Percentiles rank a stretch among this genome's conserved stretches.
phyloP scores from a whole-genome alignment of 2,888 invertebrate genomes.

The Dasysyrphus tricinctus region DNA sequence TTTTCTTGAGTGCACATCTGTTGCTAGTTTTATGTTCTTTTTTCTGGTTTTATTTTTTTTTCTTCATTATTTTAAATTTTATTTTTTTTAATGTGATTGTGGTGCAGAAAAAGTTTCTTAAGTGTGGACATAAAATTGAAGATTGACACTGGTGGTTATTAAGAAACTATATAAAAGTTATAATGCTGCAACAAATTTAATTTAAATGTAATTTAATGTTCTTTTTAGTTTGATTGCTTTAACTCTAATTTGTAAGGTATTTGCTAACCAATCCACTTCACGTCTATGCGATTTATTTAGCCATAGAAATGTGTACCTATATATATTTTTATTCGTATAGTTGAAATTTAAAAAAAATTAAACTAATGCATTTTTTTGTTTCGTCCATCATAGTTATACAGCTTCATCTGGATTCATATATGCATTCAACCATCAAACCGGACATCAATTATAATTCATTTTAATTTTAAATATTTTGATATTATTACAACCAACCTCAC shows the following conservation, averaged over 20 bases:
- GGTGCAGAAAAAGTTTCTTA: slow-evolving; percentile 31
- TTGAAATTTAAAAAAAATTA: too few relatives aligned
- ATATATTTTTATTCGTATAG: too few relatives aligned
- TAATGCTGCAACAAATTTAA: slow-evolving; percentile 23
- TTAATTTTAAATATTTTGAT: neutral
- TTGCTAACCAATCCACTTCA: neutral
- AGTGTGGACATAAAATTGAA: slow-evolving; percentile 53
- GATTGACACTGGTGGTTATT: slow-evolving; percentile 17
- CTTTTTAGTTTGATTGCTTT: neutral
- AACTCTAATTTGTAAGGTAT: neutral
- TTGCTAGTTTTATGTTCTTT: slow-evolving; percentile 13
- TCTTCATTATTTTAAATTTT: neutral
- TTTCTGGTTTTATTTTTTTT: neutral
- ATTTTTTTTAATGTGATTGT: neutral
- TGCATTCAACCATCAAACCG: neutral
- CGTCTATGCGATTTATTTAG: neutral
- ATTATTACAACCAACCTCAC: neutral
- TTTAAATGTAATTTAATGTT: slow-evolving; percentile 30
- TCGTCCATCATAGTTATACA: neutral
- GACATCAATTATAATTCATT: neutral
- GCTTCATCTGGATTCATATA: neutral
- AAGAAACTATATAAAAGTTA: slow-evolving; percentile 15
- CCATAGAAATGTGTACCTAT: too few relatives aligned
- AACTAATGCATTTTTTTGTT: neutral
- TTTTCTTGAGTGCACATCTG: slow-evolving; percentile 43